Percentiles rank a stretch among this genome's conserved stretches.
phyloP scores from a whole-genome alignment of 2,888 invertebrate species.

The Diaprepes abbreviatus region DNA sequence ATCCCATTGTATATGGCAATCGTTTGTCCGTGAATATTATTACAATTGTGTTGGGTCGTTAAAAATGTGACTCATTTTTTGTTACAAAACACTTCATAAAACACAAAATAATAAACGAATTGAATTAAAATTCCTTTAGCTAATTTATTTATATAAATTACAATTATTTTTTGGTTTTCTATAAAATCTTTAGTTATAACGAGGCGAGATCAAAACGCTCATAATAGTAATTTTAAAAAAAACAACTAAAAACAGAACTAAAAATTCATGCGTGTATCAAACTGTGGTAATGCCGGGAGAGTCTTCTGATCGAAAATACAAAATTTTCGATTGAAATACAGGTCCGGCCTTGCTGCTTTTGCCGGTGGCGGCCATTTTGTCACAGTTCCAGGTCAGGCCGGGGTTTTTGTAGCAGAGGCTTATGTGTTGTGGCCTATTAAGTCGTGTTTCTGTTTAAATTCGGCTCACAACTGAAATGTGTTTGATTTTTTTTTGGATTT shows the following conservation, averaged over 20 bases:
- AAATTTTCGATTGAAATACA: constrained; percentile 38
- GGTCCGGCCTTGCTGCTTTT: constrained; percentile 43
- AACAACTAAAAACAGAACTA: constrained; percentile 15
- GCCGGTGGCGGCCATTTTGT: constrained; percentile 48
- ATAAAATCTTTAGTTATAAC: too few species aligned
- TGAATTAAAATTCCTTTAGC: too few species aligned
- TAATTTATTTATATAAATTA: too few species aligned
- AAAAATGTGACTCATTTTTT: too few species aligned
- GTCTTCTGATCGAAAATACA: constrained; percentile 44
- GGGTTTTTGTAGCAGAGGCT: constrained; percentile 42
- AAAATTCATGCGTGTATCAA: constrained; percentile 42
- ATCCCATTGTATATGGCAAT: too few species aligned
- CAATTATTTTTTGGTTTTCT: too few species aligned
- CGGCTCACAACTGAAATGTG: constrained; percentile 38
- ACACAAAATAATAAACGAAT: too few species aligned
- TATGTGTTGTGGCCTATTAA: constrained; percentile 33
- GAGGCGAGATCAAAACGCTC: constrained; percentile 20
- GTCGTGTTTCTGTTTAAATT: constrained; percentile 36
- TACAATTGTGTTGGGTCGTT: too few species aligned
- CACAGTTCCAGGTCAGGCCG: constrained; percentile 51
- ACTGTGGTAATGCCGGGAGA: constrained; percentile 48
- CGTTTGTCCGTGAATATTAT: too few species aligned
- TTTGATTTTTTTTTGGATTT: constrained; percentile 53
- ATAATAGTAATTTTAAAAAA: constrained; percentile 8
- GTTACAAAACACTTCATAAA: too few species aligned